phyloP scores from a whole-genome alignment of 2,888 invertebrate species.

The Dilophus febrilis region DNA sequence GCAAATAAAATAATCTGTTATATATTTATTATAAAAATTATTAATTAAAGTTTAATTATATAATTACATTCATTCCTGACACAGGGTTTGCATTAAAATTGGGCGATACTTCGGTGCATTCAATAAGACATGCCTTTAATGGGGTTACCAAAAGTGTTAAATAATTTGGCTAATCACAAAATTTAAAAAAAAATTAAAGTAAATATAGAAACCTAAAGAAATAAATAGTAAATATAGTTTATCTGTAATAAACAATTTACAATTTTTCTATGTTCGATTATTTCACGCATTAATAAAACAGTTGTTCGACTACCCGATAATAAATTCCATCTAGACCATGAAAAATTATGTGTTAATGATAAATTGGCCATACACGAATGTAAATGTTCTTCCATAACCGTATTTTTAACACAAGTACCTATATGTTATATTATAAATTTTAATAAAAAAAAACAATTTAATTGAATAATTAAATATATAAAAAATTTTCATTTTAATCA shows the following conservation, averaged over 20 bases:
- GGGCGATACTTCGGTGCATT: slow-evolving; percentile 59
- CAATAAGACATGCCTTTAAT: slow-evolving; percentile 44
- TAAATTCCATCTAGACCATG: slow-evolving; percentile 62
- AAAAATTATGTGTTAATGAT: slow-evolving; percentile 54
- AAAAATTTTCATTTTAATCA: background rate
- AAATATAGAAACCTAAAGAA: background rate
- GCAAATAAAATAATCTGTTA: slow-evolving; percentile 7
- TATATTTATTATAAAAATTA: slow-evolving; percentile 11
- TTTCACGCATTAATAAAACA: slow-evolving; percentile 25
- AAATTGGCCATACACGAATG: slow-evolving; percentile 64
- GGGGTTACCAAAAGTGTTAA: slow-evolving; percentile 44
- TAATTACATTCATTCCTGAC: slow-evolving; percentile 20
- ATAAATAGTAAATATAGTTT: background rate
- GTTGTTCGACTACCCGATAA: slow-evolving; percentile 31
- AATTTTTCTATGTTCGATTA: slow-evolving; percentile 26
- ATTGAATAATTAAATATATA: slow-evolving; percentile 11
- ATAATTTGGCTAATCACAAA: slow-evolving; percentile 25
- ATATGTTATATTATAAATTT: slow-evolving; percentile 11
- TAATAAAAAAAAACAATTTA: background rate
- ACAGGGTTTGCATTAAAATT: slow-evolving; percentile 39
- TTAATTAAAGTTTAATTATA: background rate
- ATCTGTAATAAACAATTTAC: slow-evolving; percentile 12
- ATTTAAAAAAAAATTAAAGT: background rate
- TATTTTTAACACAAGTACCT: slow-evolving; percentile 47
- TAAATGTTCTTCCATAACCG: slow-evolving; percentile 53